Conservation (phyloP, 2,113 vertebrate genomes). For the Calidris pugnax region DNA sequence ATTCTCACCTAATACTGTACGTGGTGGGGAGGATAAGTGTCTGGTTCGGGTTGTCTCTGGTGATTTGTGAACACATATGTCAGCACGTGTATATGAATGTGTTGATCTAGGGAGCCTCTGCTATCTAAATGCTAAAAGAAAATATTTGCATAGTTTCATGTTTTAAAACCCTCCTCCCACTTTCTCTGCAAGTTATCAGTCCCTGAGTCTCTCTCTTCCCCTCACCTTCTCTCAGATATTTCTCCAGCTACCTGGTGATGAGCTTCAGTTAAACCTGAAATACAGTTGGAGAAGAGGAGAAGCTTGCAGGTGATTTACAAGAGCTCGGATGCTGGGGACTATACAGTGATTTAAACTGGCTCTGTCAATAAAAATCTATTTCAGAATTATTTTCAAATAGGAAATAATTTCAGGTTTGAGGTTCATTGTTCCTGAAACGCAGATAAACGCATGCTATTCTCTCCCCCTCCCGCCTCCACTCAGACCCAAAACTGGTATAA, state of each 20-base stretch:
- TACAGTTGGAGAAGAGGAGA: not conserved
- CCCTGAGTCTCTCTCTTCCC: not conserved
- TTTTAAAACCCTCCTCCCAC: not conserved
- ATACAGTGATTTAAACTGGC: not conserved
- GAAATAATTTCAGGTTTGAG: conserved; percentile 29
- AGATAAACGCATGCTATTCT: conserved; percentile 26
- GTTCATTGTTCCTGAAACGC: conserved; percentile 17
- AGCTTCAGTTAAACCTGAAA: not conserved
- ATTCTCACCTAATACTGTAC: not conserved
- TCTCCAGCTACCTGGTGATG: not conserved
- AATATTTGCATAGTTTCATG: not conserved
- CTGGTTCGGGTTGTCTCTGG: not conserved
- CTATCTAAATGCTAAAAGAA: not conserved
- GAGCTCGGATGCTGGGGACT: not conserved
- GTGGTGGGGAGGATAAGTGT: not conserved
- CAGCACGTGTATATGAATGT: not conserved
- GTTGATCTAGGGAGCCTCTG: not conserved
- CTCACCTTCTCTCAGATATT: not conserved
- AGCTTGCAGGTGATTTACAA: not conserved
- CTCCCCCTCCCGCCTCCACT: conserved; percentile 15
- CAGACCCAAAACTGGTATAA: conserved; percentile 8
- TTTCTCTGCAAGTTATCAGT: not conserved
- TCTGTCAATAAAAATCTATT: conserved; percentile 16
- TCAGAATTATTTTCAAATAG: conserved; percentile 22
- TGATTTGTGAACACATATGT: not conserved